phyloP scores from a whole-genome alignment of 1,140 invertebrate species.

The Microplitis demolitor region DNA sequence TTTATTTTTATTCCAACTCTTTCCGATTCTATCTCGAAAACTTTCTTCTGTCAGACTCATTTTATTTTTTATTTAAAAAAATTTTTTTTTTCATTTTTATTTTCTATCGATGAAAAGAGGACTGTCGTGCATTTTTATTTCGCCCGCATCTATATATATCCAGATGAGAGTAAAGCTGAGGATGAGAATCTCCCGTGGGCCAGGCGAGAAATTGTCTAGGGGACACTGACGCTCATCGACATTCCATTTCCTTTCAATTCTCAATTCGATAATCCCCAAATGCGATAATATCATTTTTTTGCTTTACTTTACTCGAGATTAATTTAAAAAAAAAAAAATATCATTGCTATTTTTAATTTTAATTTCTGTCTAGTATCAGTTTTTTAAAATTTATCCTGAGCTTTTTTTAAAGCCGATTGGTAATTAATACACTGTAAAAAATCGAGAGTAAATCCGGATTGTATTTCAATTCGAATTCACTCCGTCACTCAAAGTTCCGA shows the following conservation, averaged over 20 bases:
- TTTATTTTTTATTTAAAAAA: neutral
- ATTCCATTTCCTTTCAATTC: slow-evolving; percentile 9
- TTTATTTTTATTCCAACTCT: neutral
- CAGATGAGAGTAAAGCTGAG: too few relatives aligned
- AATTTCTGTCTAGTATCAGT: too few relatives aligned
- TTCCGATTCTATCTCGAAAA: neutral
- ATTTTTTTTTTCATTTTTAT: neutral
- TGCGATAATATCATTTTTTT: neutral
- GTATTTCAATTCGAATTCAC: too few relatives aligned
- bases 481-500: too few relatives aligned
- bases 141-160: neutral
- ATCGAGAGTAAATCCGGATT: too few relatives aligned
- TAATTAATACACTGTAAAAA: too few relatives aligned
- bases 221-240: neutral
- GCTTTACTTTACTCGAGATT: neutral
- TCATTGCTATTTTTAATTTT: too few relatives aligned
- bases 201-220: neutral
- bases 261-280: neutral
- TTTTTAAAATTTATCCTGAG: too few relatives aligned
- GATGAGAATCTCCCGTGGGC: neutral
- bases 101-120: neutral
- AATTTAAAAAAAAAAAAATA: too few relatives aligned
- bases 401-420: too few relatives aligned
- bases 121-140: neutral
- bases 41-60: too few relatives aligned